Conservation (phyloP, 2,113 vertebrate genomes). For the Calidris pygmaea region DNA sequence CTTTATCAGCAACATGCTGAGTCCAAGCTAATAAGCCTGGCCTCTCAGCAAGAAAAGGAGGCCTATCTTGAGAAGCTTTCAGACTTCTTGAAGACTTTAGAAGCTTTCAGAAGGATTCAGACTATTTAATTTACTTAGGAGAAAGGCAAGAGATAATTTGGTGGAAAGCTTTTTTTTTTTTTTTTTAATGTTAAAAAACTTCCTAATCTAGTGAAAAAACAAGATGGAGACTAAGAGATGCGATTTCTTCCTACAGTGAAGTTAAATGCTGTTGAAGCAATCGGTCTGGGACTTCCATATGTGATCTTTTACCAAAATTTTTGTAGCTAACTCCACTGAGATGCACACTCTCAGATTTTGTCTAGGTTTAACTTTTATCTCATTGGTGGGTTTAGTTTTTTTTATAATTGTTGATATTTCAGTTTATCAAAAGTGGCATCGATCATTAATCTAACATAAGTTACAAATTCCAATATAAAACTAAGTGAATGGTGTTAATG, state of each 20-base stretch:
- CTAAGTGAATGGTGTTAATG: neutral
- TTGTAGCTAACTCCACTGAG: neutral
- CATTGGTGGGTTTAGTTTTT: fast-evolving
- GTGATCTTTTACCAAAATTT: neutral
- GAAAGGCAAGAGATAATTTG: neutral
- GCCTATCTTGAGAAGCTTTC: neutral
- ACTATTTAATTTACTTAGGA: neutral
- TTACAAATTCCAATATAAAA: neutral
- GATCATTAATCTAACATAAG: neutral
- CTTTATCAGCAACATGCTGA: neutral
- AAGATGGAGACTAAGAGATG: neutral
- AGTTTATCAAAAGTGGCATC: neutral
- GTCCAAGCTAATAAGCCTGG: neutral
- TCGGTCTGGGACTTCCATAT: neutral
- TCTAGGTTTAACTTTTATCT: neutral
- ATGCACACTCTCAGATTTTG: neutral
- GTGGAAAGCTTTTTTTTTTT: neutral
- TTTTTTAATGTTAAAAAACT: neutral
- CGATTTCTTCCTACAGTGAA: neutral
- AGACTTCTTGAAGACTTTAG: no score
- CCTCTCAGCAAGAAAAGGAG: neutral
- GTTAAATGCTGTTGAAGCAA: neutral
- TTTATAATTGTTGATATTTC: neutral
- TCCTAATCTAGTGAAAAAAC: neutral
- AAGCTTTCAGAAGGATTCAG: neutral